phyloP scores from a whole-genome alignment of 2,888 invertebrate species.

The Molanna angustata region DNA sequence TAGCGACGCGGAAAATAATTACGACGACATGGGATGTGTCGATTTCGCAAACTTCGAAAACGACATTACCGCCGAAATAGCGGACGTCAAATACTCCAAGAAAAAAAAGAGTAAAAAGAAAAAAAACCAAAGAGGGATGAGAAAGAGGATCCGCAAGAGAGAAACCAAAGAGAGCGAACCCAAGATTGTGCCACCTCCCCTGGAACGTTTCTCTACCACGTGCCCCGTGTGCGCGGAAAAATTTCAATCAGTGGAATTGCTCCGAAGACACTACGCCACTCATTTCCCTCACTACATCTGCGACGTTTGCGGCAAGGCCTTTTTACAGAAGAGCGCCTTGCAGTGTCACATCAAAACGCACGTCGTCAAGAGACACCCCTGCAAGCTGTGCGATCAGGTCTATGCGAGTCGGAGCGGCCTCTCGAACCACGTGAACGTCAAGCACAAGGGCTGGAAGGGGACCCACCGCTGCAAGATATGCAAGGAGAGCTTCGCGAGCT shows the following conservation, averaged over 20 bases:
- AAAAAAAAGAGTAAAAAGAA: too few relatives aligned
- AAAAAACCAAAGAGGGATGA: too few relatives aligned
- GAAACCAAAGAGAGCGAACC: too few relatives aligned
- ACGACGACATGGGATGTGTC: too few relatives aligned
- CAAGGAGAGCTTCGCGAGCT: conserved; percentile 1
- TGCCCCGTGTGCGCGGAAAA: not conserved
- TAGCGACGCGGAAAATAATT: too few relatives aligned
- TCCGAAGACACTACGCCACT: not conserved
- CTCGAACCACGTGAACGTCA: not conserved
- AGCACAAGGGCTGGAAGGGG: conserved; percentile 6
- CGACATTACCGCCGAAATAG: too few relatives aligned
- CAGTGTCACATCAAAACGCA: not conserved
- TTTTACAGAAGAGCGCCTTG: not conserved
- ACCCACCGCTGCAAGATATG: conserved; percentile 1
- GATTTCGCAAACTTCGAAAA: too few relatives aligned
- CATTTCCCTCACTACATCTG: not conserved
- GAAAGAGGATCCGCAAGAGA: too few relatives aligned
- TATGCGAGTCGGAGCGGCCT: not conserved
- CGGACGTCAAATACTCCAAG: too few relatives aligned
- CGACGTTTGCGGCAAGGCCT: conserved; percentile 1
- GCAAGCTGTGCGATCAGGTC: conserved; percentile 3
- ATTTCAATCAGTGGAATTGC: not conserved
- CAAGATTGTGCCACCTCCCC: too few relatives aligned
- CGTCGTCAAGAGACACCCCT: not conserved
- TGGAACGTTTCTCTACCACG: not conserved